These are phyloP conservation scores for Corythornis vintsioides DNA, from an alignment of 2,113 vertebrate species.

Conservation along the genomic window DNA sequence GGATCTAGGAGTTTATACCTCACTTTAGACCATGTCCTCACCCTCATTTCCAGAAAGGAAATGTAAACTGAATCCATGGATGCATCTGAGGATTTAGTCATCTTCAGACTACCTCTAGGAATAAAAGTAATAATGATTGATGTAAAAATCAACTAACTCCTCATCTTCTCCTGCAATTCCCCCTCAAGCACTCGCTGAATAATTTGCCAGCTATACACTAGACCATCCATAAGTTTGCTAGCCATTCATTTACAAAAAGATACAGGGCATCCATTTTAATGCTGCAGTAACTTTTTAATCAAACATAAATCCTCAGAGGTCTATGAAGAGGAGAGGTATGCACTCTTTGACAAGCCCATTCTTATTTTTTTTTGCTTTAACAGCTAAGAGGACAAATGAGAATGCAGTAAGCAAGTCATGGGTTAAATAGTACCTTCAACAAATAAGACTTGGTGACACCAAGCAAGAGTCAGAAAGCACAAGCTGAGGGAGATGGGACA, in stretches of 20 bases:
- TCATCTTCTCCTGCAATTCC: background rate
- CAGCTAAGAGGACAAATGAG: background rate
- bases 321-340: background rate
- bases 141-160: background rate
- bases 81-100: background rate
- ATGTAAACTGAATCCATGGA: background rate
- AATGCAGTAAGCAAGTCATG: constrained; percentile 17
- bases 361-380: constrained; percentile 7
- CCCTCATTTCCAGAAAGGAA: background rate
- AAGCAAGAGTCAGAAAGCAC: constrained; percentile 45
- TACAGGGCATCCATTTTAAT: constrained; percentile 35
- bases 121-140: background rate
- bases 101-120: background rate
- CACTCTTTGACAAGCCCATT: constrained; percentile 15
- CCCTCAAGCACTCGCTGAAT: background rate
- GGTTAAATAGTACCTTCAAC: constrained; percentile 15
- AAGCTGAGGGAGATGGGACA: background rate
- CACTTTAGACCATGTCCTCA: background rate
- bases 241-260: constrained; percentile 25
- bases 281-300: constrained; percentile 50
- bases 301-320: constrained; percentile 6
- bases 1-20: background rate
- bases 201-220: constrained; percentile 20
- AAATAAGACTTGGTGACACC: background rate
- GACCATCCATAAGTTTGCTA: background rate